Percentiles rank a stretch among this genome's conserved stretches.
Evolutionary conservation across 1,140 invertebrate genomes (phyloP).

Genomic region (Calliphora vicina): DNA sequence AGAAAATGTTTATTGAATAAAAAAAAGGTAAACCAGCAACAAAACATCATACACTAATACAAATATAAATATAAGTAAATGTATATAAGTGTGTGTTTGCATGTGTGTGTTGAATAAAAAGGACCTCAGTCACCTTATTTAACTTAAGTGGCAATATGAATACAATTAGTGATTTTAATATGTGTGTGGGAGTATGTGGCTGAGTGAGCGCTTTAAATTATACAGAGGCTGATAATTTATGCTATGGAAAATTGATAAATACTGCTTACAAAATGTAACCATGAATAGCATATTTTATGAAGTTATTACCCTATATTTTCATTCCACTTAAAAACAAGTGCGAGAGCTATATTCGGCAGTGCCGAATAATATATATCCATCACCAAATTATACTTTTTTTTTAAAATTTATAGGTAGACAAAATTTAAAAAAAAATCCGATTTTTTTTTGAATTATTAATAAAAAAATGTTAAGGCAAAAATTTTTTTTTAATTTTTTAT

Average conservation of each 20-base stretch:
- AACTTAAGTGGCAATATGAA: neutral
- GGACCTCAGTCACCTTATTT: neutral
- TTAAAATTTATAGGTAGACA: no score
- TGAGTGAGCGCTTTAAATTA: neutral
- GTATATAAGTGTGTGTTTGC: neutral
- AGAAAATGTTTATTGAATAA: neutral
- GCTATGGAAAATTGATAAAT: neutral
- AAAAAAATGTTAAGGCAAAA: no score
- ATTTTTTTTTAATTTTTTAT: no score
- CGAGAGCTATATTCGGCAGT: no score
- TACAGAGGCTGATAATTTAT: neutral
- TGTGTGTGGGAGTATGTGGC: neutral
- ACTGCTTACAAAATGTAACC: no score
- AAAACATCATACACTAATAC: neutral
- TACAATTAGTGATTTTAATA: conserved; percentile 1
- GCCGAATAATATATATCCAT: no score
- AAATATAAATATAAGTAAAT: neutral
- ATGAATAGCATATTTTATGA: no score
- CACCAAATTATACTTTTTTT: no score
- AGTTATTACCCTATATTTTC: no score
- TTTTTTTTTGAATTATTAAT: no score
- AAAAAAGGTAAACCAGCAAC: neutral
- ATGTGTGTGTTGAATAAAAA: neutral
- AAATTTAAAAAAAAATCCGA: no score
- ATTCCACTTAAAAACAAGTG: no score